Conservation (phyloP, 2,888 invertebrate genomes). For the Agonopterix subpropinquella region DNA sequence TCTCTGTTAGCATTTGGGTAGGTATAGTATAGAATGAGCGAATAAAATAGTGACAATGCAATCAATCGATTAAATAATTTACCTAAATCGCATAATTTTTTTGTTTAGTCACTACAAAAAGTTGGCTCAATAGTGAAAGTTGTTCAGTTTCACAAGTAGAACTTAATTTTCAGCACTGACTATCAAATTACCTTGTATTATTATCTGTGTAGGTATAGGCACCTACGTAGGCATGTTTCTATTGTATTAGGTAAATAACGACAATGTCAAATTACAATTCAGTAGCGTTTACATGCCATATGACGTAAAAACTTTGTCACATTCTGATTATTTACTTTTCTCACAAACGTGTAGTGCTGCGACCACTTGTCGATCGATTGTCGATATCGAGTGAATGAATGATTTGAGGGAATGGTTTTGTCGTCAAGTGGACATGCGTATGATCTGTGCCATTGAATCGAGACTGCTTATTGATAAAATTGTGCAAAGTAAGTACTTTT, state of each 20-base stretch:
- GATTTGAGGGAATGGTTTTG: conserved; percentile 19
- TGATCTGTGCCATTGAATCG: conserved; percentile 6
- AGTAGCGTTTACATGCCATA: conserved; percentile 12
- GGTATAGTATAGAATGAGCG: too few relatives aligned
- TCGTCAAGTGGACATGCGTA: conserved; percentile 34
- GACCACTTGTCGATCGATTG: conserved; percentile 27
- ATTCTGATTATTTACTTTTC: conserved; percentile 38
- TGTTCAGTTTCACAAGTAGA: too few relatives aligned
- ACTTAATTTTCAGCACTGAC: too few relatives aligned
- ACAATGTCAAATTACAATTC: conserved; percentile 1
- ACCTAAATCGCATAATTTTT: too few relatives aligned
- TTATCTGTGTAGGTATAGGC: too few relatives aligned
- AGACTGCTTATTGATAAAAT: conserved; percentile 6
- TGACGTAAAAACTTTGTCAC: conserved; percentile 27
- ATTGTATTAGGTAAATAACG: not conserved
- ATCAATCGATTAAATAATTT: too few relatives aligned
- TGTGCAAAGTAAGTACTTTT: conserved; percentile 15
- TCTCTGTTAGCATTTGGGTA: too few relatives aligned
- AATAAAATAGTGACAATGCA: too few relatives aligned
- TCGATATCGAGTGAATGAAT: conserved; percentile 17
- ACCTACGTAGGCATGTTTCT: too few relatives aligned
- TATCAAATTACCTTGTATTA: too few relatives aligned
- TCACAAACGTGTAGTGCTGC: conserved; percentile 27
- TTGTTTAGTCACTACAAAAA: too few relatives aligned
- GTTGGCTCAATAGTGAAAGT: too few relatives aligned